Evolutionary conservation across 1,140 invertebrate species (phyloP).

Genomic region (Drosophila ercepeae): DNA sequence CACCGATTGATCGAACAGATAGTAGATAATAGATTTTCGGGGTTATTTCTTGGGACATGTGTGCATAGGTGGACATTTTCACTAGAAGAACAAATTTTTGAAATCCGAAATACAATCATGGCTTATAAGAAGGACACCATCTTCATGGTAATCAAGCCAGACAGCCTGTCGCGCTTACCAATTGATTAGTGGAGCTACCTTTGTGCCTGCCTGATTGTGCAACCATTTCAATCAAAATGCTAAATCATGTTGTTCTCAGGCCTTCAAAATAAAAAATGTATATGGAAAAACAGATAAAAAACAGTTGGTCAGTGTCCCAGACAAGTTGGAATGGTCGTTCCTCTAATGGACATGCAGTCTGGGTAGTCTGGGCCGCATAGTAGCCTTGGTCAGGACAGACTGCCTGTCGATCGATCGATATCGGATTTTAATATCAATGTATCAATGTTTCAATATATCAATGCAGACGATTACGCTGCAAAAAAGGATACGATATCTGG

Average conservation of each 20-base stretch:
- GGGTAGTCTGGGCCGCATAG: constrained; percentile 12
- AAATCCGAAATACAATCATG: neutral
- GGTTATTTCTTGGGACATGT: constrained; percentile 16
- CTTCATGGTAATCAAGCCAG: constrained; percentile 19
- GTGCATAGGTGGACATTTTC: constrained; percentile 23
- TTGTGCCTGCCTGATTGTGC: constrained; percentile 3
- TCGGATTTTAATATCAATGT: neutral
- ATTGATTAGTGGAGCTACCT: constrained; percentile 43
- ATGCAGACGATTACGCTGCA: constrained; percentile 45
- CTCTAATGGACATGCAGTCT: constrained; percentile 41
- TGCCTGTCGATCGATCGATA: constrained; percentile 43
- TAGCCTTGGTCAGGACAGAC: constrained; percentile 33
- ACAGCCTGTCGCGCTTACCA: constrained; percentile 40
- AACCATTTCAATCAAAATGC: constrained; percentile 25
- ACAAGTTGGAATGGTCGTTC: constrained; percentile 33
- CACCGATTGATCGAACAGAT: constrained; percentile 64
- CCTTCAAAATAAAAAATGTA: constrained; percentile 6
- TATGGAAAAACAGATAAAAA: too few species aligned
- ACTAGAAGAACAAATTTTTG: constrained; percentile 21
- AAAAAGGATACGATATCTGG: constrained; percentile 30
- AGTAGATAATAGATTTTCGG: constrained; percentile 21
- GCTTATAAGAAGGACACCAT: neutral
- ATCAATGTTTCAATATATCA: constrained; percentile 2
- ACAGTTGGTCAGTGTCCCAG: constrained; percentile 47
- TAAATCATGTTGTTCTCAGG: constrained; percentile 44